A percentile compares a stretch with the other conserved stretches of the same genome.
Conservation (phyloP, 2,888 invertebrate genomes). For the Acanthococcus lagerstroemiae region DNA sequence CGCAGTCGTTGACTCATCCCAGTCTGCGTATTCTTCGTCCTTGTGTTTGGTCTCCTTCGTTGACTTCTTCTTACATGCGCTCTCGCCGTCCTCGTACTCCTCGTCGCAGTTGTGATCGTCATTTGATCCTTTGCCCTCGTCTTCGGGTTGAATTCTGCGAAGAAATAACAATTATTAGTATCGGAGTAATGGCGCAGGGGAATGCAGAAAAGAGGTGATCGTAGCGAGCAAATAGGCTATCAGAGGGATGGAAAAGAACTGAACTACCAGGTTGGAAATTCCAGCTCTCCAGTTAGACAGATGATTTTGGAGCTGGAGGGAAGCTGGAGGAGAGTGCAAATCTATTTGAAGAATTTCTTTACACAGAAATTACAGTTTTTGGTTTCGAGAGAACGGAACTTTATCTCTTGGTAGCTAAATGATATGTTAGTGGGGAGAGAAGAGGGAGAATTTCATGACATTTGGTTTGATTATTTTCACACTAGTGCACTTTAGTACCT, state of each 20-base stretch:
- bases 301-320: too few species aligned
- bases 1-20: constrained; percentile 31
- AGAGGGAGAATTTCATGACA: too few species aligned
- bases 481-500: too few species aligned
- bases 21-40: constrained; percentile 29
- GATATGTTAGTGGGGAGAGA: too few species aligned
- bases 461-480: too few species aligned
- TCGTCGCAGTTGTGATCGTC: constrained; percentile 13
- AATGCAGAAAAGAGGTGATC: background rate
- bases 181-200: background rate
- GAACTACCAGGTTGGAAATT: too few species aligned
- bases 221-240: background rate
- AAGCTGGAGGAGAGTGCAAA: too few species aligned
- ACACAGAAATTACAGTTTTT: too few species aligned
- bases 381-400: too few species aligned
- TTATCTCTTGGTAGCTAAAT: too few species aligned
- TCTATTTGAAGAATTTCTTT: too few species aligned
- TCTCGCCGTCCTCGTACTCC: constrained; percentile 26
- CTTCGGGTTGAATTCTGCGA: constrained; percentile 18
- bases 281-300: too few species aligned
- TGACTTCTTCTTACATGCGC: constrained; percentile 26
- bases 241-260: background rate
- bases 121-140: constrained; percentile 1
- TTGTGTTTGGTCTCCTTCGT: constrained; percentile 25
- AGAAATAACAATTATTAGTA: background rate